Evolutionary conservation across 2,797 vertebrate species (phyloP).

Genomic region (Pseudopleuronectes americanus): DNA sequence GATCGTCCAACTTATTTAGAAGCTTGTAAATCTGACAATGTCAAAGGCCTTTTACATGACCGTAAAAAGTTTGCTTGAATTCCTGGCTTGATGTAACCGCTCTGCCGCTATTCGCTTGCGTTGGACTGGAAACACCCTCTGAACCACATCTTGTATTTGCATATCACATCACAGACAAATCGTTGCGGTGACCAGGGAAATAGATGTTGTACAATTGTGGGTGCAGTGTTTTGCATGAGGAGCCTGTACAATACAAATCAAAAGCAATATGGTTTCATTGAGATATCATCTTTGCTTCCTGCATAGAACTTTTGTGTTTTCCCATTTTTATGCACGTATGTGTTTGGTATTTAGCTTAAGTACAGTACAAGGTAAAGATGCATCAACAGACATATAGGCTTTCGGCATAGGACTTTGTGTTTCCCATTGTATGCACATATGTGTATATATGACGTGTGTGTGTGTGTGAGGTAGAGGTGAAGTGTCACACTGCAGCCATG

Average conservation of each 20-base stretch:
- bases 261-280: background rate
- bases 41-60: constrained; percentile 12
- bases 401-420: no score
- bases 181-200: constrained; percentile 29
- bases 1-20: background rate
- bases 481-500: background rate
- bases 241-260: constrained; percentile 34
- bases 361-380: no score
- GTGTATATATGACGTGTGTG: background rate
- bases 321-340: background rate
- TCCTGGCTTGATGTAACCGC: no score
- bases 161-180: constrained; percentile 60
- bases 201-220: constrained; percentile 20
- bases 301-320: no score
- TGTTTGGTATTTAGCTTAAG: no score
- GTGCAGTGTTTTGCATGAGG: constrained; percentile 54
- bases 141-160: constrained; percentile 46
- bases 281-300: no score
- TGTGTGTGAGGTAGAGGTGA: background rate
- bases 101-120: background rate
- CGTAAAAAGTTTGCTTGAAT: no score
- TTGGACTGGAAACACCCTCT: constrained; percentile 2
- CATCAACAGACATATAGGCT: no score
- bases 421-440: no score
- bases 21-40: background rate